These are phyloP conservation scores for Slavum lentiscoides DNA, from an alignment of 2,888 invertebrate species.

Conservation along the genomic window DNA sequence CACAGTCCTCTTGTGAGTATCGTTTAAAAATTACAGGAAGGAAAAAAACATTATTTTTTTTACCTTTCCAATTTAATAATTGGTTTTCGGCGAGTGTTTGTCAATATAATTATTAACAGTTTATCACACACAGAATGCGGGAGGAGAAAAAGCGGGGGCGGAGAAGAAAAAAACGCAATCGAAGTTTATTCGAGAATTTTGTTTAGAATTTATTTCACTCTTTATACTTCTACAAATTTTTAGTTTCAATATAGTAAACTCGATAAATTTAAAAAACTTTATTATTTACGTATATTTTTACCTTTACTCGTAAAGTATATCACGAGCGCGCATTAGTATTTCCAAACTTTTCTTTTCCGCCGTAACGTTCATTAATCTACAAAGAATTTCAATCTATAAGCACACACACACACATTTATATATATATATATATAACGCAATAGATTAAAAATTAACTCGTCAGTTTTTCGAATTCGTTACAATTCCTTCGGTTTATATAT, in stretches of 20 bases:
- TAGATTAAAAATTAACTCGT: background rate
- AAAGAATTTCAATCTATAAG: background rate
- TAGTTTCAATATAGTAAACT: constrained; percentile 9
- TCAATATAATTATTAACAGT: background rate
- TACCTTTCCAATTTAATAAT: too few relatives aligned
- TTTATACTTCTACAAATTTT: background rate
- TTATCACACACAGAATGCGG: background rate
- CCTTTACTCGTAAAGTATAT: background rate
- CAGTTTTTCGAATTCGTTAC: background rate
- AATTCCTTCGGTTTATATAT: background rate
- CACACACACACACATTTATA: background rate
- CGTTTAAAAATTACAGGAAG: too few relatives aligned
- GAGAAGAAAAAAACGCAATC: background rate
- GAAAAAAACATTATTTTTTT: too few relatives aligned
- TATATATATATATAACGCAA: background rate
- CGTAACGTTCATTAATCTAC: constrained; percentile 1
- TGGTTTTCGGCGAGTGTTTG: background rate
- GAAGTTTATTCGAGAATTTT: background rate
- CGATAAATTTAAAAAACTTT: constrained; percentile 13
- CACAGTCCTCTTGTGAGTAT: too few relatives aligned
- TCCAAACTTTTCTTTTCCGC: constrained; percentile 2
- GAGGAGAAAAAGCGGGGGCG: background rate
- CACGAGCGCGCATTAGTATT: background rate
- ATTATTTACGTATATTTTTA: background rate
- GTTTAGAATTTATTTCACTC: background rate